Evolutionary conservation across 2,797 vertebrate genomes (phyloP).

Genomic region (Antrozous pallidus): DNA sequence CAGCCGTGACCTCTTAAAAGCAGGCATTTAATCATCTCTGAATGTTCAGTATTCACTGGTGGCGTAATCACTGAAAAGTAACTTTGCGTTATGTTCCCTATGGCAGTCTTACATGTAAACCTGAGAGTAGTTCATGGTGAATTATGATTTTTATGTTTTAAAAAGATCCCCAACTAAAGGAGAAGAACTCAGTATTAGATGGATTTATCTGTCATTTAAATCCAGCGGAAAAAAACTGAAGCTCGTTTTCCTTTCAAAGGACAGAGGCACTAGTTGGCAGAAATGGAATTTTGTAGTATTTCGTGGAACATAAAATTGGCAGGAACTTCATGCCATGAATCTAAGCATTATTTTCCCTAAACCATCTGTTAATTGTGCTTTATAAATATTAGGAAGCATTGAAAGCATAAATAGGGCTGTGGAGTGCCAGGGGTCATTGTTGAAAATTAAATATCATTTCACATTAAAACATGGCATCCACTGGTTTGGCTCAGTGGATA

Average conservation of each 20-base stretch:
- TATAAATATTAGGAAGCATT: background rate
- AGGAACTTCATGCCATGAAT: background rate
- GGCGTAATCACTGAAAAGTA: background rate
- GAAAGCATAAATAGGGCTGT: background rate
- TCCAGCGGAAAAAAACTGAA: slow-evolving; percentile 25
- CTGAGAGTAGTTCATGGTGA: background rate
- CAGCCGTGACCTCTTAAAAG: background rate
- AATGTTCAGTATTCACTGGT: slow-evolving; percentile 2
- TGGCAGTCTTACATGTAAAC: background rate
- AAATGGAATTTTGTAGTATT: slow-evolving; percentile 45
- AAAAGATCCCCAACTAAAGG: background rate
- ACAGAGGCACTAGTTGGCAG: slow-evolving; percentile 41
- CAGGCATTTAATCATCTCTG: slow-evolving; percentile 58
- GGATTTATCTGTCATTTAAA: slow-evolving; percentile 40
- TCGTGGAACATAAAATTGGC: slow-evolving; percentile 34
- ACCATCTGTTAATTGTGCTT: background rate
- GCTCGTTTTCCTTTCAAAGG: background rate
- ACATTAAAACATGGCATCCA: background rate
- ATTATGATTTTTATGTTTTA: slow-evolving; percentile 9
- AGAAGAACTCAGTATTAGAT: background rate
- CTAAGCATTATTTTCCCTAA: slow-evolving; percentile 14
- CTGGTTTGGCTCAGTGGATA: no score
- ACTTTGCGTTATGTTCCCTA: background rate
- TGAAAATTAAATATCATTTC: slow-evolving; percentile 27
- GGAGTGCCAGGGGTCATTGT: background rate